Evolutionary conservation across 92 coral and sea anemone genomes (phyloP), one percentile per base, ranked within the genome.

Genomic region (Chrysogorgia sp.): DNA sequence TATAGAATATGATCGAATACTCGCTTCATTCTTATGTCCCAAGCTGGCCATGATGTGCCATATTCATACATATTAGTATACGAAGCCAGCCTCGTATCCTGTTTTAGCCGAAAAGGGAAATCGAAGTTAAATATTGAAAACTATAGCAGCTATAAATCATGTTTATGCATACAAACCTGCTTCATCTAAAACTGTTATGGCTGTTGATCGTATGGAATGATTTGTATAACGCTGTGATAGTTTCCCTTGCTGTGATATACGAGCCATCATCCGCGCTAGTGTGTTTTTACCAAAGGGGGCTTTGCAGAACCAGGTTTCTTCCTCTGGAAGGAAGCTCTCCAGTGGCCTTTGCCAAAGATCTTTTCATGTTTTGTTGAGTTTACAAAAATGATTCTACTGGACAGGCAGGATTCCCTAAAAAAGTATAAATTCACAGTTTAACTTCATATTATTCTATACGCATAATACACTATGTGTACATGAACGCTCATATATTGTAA

Each of bases 221-320:
- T 67, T 67, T 14, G 75, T 67, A 32, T 67, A 67, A 14, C 58
- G 56, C 24, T 40, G 52, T 67, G 57, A 67, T 1, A 67, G 56
- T 67, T 41, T 19, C 9, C 53, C 74, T 52, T 52, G 59, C 17
- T 23, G 59, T 7, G 59, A 52, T 52, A 52, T 52, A 17, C 26
- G 22, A 6, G 22, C 24, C 75, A 40, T 67, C 9, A 10, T 67
- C 40, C 17, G 21, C 6, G 53, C 55, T 29, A 67, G 13, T 19
- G 74, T 67, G 53, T 67, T 67, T 67, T 67, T 67, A 0, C 74
- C 74, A 34, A 67, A 47, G 2, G 74, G 74, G 24, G 74, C 53
- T 40, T 52, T 52, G 59, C 26, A 52, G 59, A 17, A 52, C 59
- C 59, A 52, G 21, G 59, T 52, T 52, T 52, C 59, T 17, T 23